phyloP scores from a whole-genome alignment of 2,888 invertebrate species.

The Noctua fimbriata region DNA sequence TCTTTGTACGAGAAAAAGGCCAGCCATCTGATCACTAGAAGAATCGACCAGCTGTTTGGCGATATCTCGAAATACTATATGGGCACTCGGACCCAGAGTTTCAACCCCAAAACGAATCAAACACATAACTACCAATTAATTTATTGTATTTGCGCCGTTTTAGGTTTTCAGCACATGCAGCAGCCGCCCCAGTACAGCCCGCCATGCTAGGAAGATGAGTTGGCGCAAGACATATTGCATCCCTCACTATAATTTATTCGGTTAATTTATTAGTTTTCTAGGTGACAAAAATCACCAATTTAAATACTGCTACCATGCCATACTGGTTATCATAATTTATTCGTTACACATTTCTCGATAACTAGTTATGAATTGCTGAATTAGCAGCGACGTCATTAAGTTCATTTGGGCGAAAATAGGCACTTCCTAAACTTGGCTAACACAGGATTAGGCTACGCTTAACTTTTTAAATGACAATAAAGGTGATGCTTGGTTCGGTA shows the following conservation, averaged over 20 bases:
- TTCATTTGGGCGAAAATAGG: neutral
- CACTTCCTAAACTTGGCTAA: neutral
- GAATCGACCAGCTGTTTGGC: no score
- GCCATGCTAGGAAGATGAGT: no score
- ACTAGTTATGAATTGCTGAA: neutral
- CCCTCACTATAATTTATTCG: neutral
- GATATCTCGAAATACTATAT: no score
- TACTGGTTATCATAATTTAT: neutral
- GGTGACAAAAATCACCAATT: neutral
- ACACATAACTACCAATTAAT: no score
- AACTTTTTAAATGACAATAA: conserved; percentile 8
- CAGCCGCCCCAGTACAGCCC: no score
- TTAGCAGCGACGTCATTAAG: neutral
- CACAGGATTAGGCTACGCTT: neutral
- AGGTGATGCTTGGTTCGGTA: neutral
- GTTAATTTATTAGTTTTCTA: neutral
- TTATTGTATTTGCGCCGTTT: no score
- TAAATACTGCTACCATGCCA: neutral
- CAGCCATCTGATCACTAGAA: no score
- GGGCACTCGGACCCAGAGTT: no score
- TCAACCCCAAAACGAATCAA: no score
- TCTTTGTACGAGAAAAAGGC: no score
- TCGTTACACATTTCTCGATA: neutral
- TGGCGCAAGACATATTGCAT: no score
- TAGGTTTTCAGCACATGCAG: no score